Evolutionary conservation across 2,888 invertebrate species (phyloP).

Genomic region (Callinectes sapidus): DNA sequence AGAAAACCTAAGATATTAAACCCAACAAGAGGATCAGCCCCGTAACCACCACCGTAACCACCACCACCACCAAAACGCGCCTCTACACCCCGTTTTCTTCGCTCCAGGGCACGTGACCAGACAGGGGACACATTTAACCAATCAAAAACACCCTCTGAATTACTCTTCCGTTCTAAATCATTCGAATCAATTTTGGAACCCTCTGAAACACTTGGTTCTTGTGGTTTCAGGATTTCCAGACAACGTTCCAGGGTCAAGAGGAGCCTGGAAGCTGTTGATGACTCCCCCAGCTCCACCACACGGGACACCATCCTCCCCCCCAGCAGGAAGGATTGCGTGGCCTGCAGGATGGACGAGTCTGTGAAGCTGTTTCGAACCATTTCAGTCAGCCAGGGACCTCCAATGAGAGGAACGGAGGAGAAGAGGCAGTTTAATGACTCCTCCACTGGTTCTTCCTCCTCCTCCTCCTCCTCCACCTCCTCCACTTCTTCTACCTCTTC

Average conservation of each 20-base stretch:
- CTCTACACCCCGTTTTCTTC: conserved; percentile 9
- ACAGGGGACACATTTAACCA: background rate
- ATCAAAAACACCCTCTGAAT: background rate
- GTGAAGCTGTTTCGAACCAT: conserved; percentile 9
- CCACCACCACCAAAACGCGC: background rate
- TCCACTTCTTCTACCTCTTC: background rate
- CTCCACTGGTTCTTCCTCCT: conserved; percentile 4
- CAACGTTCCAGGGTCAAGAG: conserved; percentile 9
- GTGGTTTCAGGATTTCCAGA: background rate
- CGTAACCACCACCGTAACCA: conserved; percentile 26
- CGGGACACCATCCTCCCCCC: conserved; percentile 42
- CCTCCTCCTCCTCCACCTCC: conserved; percentile 4
- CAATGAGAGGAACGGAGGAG: conserved; percentile 53
- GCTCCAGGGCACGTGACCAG: background rate
- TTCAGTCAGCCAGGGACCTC: conserved; percentile 45
- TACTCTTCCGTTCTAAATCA: background rate
- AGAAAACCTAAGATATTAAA: conserved; percentile 50
- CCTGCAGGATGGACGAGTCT: conserved; percentile 39
- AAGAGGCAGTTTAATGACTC: conserved; percentile 51
- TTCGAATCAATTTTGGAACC: background rate
- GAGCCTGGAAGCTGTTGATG: conserved; percentile 16
- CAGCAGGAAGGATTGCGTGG: conserved; percentile 42
- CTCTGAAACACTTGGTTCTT: background rate
- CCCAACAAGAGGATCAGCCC: conserved; percentile 44
- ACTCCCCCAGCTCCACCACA: background rate